Conservation (phyloP, 2,888 invertebrate genomes). For the Danaus chrysippus region DNA sequence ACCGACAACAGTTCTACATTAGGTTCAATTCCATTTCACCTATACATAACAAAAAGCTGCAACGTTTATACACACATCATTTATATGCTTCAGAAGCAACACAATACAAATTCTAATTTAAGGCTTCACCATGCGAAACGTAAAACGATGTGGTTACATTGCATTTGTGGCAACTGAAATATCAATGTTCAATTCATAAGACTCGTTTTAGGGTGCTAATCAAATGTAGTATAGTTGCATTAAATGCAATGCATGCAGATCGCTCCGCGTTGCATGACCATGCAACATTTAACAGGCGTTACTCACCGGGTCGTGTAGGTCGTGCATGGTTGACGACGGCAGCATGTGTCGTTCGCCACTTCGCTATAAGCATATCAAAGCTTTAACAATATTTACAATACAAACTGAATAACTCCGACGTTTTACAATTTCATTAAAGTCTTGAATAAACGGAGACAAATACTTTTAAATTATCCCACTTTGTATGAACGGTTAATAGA, state of each 20-base stretch:
- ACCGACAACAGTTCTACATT: conserved; percentile 14
- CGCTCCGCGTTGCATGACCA: conserved; percentile 40
- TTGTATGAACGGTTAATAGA: too few relatives aligned
- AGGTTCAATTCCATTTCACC: conserved; percentile 13
- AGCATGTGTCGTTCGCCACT: conserved; percentile 75
- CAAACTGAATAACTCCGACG: too few relatives aligned
- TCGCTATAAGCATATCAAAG: conserved; percentile 54
- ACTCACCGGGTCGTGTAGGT: conserved; percentile 80
- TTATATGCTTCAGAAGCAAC: conserved; percentile 27
- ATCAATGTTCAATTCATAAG: background rate
- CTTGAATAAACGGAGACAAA: too few relatives aligned
- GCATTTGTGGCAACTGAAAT: conserved; percentile 4
- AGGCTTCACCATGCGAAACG: conserved; percentile 50
- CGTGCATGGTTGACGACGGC: conserved; percentile 79
- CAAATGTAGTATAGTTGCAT: conserved; percentile 12
- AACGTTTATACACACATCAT: conserved; percentile 19
- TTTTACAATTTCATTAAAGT: too few relatives aligned
- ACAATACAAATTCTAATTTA: conserved; percentile 28
- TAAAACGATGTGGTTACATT: conserved; percentile 37
- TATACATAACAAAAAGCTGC: conserved; percentile 23
- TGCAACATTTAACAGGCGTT: conserved; percentile 36
- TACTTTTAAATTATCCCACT: too few relatives aligned
- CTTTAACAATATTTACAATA: conserved; percentile 8
- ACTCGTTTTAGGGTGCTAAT: background rate
- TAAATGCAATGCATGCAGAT: conserved; percentile 9